Evolutionary conservation across 64 coral and sea anemone genomes (phyloP).

Genomic region (Porites australiensis): DNA sequence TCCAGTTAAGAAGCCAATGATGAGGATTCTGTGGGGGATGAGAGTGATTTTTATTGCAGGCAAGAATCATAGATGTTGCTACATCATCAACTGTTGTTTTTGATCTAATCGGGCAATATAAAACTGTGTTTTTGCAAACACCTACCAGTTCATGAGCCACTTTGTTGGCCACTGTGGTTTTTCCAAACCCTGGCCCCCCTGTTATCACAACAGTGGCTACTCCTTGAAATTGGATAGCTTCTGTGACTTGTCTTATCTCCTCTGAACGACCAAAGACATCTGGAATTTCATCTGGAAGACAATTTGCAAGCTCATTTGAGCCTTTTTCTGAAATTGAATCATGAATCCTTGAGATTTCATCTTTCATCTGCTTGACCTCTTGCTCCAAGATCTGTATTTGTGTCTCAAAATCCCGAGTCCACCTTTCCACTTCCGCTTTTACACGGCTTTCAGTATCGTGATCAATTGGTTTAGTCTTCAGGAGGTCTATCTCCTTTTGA

Average conservation of each 20-base stretch:
- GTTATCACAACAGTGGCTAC: constrained; percentile 30
- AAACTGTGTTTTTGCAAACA: not conserved
- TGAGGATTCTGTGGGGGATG: not conserved
- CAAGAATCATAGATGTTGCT: constrained; percentile 1
- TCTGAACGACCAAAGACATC: constrained; percentile 41
- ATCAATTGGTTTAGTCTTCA: constrained; percentile 51
- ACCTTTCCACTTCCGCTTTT: not conserved
- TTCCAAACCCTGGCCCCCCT: constrained; percentile 73
- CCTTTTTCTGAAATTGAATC: not conserved
- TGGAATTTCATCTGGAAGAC: constrained; percentile 20
- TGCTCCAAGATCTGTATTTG: not conserved
- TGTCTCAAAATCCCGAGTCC: not conserved
- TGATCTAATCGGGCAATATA: constrained; percentile 24
- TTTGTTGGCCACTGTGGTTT: constrained; percentile 55
- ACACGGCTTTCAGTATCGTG: not conserved
- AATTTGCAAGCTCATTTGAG: not conserved
- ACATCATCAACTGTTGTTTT: constrained; percentile 17
- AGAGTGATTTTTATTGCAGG: constrained; percentile 38
- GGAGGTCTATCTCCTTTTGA: constrained; percentile 29
- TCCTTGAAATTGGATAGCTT: not conserved
- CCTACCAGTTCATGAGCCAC: constrained; percentile 30
- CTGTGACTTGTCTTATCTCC: not conserved
- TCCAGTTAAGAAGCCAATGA: constrained; percentile 51
- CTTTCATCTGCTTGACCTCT: not conserved
- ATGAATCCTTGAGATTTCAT: not conserved